Evolutionary conservation across 2,113 vertebrate genomes (phyloP).

Genomic region (Vulpes lagopus): DNA sequence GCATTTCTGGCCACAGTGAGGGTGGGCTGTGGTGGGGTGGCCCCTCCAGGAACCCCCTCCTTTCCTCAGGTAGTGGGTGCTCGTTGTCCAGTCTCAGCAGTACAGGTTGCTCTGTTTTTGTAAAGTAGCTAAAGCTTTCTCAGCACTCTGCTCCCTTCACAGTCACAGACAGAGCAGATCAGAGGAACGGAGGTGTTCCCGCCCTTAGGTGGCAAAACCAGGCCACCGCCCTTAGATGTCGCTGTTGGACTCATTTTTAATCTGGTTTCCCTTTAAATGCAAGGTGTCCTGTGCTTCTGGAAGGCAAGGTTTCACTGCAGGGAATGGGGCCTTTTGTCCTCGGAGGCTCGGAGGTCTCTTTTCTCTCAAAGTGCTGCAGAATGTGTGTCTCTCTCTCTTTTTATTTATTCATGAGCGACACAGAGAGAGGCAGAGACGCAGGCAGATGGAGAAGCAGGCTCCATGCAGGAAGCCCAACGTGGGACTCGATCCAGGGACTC

Average conservation of each 20-base stretch:
- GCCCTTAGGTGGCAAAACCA: background rate
- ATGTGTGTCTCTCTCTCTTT: background rate
- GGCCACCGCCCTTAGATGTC: constrained; percentile 73
- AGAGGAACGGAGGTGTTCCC: background rate
- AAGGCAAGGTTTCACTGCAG: background rate
- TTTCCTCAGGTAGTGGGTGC: accelerated
- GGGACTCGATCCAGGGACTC: too few relatives aligned
- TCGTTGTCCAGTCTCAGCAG: too few relatives aligned
- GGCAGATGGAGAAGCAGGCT: too few relatives aligned
- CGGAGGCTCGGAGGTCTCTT: background rate
- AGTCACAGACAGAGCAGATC: background rate
- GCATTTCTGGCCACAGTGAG: background rate
- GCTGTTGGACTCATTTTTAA: constrained; percentile 76
- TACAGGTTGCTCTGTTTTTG: background rate
- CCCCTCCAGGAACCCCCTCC: accelerated
- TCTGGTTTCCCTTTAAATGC: background rate
- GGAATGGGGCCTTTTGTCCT: background rate
- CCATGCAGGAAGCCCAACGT: too few relatives aligned
- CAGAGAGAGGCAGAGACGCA: too few relatives aligned
- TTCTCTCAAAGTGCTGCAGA: background rate
- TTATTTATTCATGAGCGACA: too few relatives aligned
- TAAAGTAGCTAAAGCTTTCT: background rate
- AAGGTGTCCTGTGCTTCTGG: background rate
- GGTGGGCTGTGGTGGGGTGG: background rate
- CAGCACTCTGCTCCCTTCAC: background rate